phyloP scores from a whole-genome alignment of 2,888 invertebrate species.

The Apodemia mormo region DNA sequence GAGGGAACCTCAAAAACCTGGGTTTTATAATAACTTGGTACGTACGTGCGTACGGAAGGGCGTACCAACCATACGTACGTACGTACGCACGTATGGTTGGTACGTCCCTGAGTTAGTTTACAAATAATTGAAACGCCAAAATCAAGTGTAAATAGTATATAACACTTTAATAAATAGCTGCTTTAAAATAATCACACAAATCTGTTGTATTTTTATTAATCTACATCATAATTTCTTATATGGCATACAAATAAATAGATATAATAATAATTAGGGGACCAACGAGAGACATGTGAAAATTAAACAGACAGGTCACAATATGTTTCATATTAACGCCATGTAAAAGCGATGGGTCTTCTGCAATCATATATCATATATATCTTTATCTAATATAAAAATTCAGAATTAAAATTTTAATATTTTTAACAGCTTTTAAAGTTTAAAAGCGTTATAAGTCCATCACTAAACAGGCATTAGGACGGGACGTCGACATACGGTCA shows the following conservation, averaged over 20 bases:
- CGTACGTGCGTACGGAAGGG: too few relatives aligned
- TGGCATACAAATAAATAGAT: background rate
- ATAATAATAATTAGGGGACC: background rate
- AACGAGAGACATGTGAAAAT: constrained; percentile 8
- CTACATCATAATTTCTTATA: background rate
- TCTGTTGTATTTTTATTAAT: too few relatives aligned
- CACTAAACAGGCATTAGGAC: background rate
- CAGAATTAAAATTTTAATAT: background rate
- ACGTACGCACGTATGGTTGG: too few relatives aligned
- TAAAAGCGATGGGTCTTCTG: constrained; percentile 3
- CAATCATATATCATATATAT: background rate
- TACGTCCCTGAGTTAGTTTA: too few relatives aligned
- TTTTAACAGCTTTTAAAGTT: constrained; percentile 3
- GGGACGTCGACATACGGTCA: constrained; percentile 1
- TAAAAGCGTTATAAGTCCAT: background rate
- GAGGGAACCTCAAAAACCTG: too few relatives aligned
- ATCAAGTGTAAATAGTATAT: too few relatives aligned
- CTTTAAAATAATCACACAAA: too few relatives aligned
- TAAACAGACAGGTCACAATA: constrained; percentile 17
- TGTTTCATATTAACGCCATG: background rate
- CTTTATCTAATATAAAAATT: background rate
- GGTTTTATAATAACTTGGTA: too few relatives aligned
- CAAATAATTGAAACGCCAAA: too few relatives aligned
- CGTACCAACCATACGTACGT: too few relatives aligned
- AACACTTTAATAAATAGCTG: too few relatives aligned